These are phyloP conservation scores for Stenurella melanura DNA, from an alignment of 2,888 invertebrate genomes.

Conservation along the genomic window DNA sequence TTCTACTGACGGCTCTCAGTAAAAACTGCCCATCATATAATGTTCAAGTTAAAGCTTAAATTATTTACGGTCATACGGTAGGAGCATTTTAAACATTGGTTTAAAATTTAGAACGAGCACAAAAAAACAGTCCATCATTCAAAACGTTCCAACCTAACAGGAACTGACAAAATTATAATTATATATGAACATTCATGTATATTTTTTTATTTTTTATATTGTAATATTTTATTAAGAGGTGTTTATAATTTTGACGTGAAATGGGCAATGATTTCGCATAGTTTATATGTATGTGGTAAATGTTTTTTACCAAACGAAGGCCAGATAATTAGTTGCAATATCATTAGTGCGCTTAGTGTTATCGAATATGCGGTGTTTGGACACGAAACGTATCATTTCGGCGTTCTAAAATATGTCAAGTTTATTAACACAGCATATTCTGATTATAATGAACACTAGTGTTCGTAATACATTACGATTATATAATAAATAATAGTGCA, in stretches of 20 bases:
- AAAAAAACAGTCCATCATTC: slow-evolving; percentile 4
- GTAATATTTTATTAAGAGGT: neutral
- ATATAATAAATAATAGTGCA: too few relatives aligned
- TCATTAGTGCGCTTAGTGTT: too few relatives aligned
- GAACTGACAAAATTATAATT: slow-evolving; percentile 1
- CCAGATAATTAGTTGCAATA: too few relatives aligned
- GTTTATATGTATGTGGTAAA: neutral
- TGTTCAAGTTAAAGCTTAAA: too few relatives aligned
- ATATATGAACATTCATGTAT: neutral
- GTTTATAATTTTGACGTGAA: neutral
- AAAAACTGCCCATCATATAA: neutral
- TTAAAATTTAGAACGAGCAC: slow-evolving; percentile 1
- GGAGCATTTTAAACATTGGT: slow-evolving; percentile 1
- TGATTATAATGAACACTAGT: too few relatives aligned
- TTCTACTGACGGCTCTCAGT: slow-evolving; percentile 10
- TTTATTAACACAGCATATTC: too few relatives aligned
- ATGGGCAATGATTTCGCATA: neutral
- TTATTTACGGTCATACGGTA: slow-evolving; percentile 9
- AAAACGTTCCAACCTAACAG: neutral
- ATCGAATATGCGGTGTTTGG: too few relatives aligned
- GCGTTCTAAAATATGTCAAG: too few relatives aligned
- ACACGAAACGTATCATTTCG: too few relatives aligned
- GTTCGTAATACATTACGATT: too few relatives aligned
- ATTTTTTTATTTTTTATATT: neutral
- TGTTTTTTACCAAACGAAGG: too few relatives aligned